These are phyloP conservation scores for Albula glossodonta DNA, from an alignment of 2,113 vertebrate genomes.

Conservation along the genomic window DNA sequence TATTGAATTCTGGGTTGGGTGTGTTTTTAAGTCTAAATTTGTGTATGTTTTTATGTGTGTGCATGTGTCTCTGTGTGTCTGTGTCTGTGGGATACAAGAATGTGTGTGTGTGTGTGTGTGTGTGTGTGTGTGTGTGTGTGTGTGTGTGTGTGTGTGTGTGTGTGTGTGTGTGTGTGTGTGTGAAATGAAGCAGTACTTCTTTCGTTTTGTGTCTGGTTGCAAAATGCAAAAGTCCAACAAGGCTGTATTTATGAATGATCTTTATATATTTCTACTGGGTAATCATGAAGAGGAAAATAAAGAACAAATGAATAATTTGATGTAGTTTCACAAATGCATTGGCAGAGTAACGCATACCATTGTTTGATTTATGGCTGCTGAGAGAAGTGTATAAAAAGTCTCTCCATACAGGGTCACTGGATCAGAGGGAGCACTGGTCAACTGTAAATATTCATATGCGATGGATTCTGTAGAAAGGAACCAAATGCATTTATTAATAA, in stretches of 20 bases:
- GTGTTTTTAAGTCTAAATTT: neutral
- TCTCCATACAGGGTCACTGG: neutral
- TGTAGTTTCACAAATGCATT: neutral
- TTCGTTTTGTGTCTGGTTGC: neutral
- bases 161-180: neutral
- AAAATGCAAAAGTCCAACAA: neutral
- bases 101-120: too few relatives aligned
- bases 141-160: neutral
- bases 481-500: neutral
- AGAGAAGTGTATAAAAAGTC: neutral
- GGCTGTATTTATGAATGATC: neutral
- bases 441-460: neutral
- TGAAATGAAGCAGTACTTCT: neutral
- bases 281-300: neutral
- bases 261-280: neutral
- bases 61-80: too few relatives aligned
- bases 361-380: neutral
- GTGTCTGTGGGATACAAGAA: too few relatives aligned
- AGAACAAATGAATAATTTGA: neutral
- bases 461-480: neutral
- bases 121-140: neutral
- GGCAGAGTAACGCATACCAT: neutral
- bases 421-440: neutral
- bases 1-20: neutral
- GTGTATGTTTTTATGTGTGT: too few relatives aligned